Conservation (phyloP, 1,140 invertebrate genomes). For the Papilio xuthus region DNA sequence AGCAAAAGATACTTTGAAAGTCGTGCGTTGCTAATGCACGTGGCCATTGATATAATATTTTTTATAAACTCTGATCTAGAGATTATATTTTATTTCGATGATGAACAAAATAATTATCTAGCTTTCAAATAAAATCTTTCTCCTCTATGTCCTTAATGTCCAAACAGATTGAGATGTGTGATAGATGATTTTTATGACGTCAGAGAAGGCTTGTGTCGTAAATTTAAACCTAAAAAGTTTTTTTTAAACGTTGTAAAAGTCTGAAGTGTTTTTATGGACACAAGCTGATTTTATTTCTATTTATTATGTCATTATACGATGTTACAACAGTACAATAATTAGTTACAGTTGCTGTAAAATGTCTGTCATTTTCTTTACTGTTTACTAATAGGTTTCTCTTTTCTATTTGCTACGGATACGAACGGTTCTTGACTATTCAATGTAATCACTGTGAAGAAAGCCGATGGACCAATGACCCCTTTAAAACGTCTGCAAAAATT, state of each 20-base stretch:
- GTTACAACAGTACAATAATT: background rate
- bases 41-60: background rate
- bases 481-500: constrained; percentile 21
- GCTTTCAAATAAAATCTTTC: background rate
- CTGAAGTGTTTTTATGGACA: background rate
- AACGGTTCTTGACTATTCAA: constrained; percentile 9
- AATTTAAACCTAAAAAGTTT: too few species aligned
- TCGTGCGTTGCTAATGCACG: constrained; percentile 15
- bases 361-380: background rate
- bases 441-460: constrained; percentile 15
- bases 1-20: background rate
- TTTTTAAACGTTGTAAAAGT: too few species aligned
- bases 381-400: background rate
- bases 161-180: too few species aligned
- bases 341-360: background rate
- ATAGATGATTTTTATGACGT: too few species aligned
- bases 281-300: background rate
- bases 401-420: constrained; percentile 17
- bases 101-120: background rate
- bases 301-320: background rate
- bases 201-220: background rate
- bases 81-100: background rate
- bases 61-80: constrained; percentile 4
- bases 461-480: background rate
- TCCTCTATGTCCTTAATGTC: background rate